Conservation (phyloP, 2,888 invertebrate genomes). For the Cantharis rufa region DNA sequence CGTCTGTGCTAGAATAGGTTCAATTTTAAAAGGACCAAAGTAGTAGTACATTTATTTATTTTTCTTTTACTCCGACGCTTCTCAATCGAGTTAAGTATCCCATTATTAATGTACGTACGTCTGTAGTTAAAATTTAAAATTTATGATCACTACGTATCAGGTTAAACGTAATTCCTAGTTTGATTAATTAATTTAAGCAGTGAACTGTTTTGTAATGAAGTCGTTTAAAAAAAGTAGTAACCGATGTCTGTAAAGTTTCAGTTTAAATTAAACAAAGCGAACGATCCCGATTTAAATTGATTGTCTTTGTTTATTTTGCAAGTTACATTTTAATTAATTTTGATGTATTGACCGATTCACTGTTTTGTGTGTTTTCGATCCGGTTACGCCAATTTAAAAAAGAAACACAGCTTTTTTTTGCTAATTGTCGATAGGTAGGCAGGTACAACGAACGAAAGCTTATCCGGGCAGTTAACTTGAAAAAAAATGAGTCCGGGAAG, state of each 20-base stretch:
- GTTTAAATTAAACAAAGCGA: conserved; percentile 18
- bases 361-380: neutral
- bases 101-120: neutral
- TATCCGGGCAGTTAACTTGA: neutral
- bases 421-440: neutral
- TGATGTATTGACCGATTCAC: conserved; percentile 6
- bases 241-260: conserved; percentile 20
- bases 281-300: conserved; percentile 22
- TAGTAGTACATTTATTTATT: neutral
- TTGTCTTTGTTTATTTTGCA: conserved; percentile 27
- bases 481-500: conserved; percentile 6
- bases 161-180: conserved; percentile 6
- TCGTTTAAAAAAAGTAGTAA: conserved; percentile 14
- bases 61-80: neutral
- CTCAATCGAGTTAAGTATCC: neutral
- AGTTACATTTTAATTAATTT: conserved; percentile 26
- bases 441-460: neutral
- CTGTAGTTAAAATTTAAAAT: neutral
- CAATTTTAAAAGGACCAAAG: neutral
- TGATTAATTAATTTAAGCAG: conserved; percentile 24
- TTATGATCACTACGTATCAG: neutral
- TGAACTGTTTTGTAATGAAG: conserved; percentile 16
- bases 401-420: neutral
- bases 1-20: neutral
- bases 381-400: neutral